phyloP scores from a whole-genome alignment of 2,113 vertebrate species.

The Petrocephalus microphthalmus region DNA sequence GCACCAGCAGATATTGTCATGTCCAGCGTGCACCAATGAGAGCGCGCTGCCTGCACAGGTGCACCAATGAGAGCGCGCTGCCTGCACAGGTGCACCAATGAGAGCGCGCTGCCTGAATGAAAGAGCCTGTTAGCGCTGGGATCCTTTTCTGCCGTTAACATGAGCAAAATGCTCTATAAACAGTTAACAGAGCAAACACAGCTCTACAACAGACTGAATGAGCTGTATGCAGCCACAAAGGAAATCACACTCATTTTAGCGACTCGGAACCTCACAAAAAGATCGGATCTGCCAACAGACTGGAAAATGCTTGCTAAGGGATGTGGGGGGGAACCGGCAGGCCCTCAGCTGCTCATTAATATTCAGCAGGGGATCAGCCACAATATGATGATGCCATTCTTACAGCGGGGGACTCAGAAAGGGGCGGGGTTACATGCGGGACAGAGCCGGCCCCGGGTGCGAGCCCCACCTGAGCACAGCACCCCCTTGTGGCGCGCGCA shows the following conservation, averaged over 20 bases:
- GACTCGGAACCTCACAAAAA: too few species aligned
- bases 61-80: too few species aligned
- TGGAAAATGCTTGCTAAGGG: neutral
- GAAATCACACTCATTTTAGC: neutral
- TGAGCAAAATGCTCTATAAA: neutral
- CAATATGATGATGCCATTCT: neutral
- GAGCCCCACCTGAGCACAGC: constrained; percentile 87
- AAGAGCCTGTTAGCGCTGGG: neutral
- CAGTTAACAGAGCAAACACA: neutral
- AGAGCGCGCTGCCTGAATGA: too few species aligned
- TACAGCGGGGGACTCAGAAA: neutral
- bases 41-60: neutral
- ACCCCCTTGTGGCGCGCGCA: constrained; percentile 87
- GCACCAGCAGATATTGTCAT: neutral
- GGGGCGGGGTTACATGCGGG: neutral
- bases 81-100: too few species aligned
- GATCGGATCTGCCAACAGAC: neutral
- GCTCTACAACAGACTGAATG: neutral
- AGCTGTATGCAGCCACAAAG: neutral
- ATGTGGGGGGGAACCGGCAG: neutral
- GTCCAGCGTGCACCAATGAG: too few species aligned
- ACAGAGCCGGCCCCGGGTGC: neutral
- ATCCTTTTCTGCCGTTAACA: neutral
- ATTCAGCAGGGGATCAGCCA: neutral
- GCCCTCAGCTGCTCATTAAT: neutral